Base-by-base conservation (phyloP, 2,113 vertebrate genomes). In the Brachirus orientalis region DNA sequence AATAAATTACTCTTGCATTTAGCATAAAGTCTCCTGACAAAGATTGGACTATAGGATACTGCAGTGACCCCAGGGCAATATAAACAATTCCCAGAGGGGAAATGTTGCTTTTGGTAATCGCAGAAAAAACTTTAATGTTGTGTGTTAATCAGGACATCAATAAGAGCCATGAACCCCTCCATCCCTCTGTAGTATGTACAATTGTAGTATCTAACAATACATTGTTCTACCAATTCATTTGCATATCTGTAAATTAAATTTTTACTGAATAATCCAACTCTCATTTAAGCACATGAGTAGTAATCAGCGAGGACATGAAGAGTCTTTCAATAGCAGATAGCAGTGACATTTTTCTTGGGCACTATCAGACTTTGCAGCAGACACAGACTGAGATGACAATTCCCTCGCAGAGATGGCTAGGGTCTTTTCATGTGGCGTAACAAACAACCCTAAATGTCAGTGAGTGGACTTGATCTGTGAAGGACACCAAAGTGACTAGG, bases 361-460 rank as follows among this genome's bases (percentile, higher is more conserved):
- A 18, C 47, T 67, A 83, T 84, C 74, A 69, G 73, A 69, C 71
- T 70, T 71, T 28, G 58, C 69, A 76, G 84, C 74, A 79, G 46
- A 69, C 44, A 52, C 10, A 41, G 56, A 33, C 18, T 71, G 73
- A 70, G 62, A 81, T 76, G 77, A 75, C 63, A 50, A 85, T 85
- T 89, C 78, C 83, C 74, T 58, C 2, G 1, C 52, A 78, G 73
- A 80, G 72, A 63, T 28, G 16, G 70, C 65, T 84, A 18, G 63
- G 55, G 53, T 79, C 64, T 80, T 81, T 87, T 91, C 80, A 75
- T 79, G 79, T 70, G 66, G 73, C 64, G 62, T 87, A 85, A 84
- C 87, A 91, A 85, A 91, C 84, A 86, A 80, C 66, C 80, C 86
- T 86, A 89, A 92, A 93, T 92, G 89, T 91, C 92, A 91, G 58